Evolutionary conservation across 2,113 vertebrate genomes (phyloP).

Genomic region (Rhinoderma darwinii): DNA sequence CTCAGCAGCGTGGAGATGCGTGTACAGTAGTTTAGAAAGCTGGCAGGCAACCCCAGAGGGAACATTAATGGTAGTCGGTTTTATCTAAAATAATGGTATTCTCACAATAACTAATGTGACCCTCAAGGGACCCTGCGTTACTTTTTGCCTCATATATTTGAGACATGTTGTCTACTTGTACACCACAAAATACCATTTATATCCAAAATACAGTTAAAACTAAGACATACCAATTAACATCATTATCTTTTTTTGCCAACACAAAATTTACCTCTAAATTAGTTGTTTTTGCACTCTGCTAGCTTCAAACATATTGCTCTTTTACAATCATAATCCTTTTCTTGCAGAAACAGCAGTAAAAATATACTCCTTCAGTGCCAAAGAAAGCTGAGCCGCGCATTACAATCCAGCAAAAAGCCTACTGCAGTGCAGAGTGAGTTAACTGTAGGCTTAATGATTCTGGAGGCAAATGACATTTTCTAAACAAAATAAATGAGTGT

Average conservation of each 20-base stretch:
- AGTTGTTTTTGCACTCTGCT: background rate
- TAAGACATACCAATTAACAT: no score
- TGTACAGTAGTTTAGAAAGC: no score
- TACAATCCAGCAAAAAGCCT: background rate
- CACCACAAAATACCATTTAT: no score
- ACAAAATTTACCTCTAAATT: background rate
- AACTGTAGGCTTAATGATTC: conserved; percentile 29
- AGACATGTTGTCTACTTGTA: no score
- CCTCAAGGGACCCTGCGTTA: background rate
- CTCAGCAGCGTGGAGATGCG: no score
- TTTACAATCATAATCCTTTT: background rate
- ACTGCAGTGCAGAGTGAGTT: conserved; percentile 20
- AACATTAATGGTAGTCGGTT: no score
- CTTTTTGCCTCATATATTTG: background rate
- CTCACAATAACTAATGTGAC: no score
- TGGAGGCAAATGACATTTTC: conserved; percentile 41
- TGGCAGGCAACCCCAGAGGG: no score
- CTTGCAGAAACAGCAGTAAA: background rate
- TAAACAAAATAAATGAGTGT: conserved; percentile 54
- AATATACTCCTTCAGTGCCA: background rate
- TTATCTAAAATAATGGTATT: no score
- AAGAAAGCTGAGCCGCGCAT: background rate
- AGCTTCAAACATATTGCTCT: background rate
- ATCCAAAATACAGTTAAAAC: no score
- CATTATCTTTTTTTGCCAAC: background rate